phyloP scores from a whole-genome alignment of 2,113 vertebrate species.

The Marmota flaviventris region DNA sequence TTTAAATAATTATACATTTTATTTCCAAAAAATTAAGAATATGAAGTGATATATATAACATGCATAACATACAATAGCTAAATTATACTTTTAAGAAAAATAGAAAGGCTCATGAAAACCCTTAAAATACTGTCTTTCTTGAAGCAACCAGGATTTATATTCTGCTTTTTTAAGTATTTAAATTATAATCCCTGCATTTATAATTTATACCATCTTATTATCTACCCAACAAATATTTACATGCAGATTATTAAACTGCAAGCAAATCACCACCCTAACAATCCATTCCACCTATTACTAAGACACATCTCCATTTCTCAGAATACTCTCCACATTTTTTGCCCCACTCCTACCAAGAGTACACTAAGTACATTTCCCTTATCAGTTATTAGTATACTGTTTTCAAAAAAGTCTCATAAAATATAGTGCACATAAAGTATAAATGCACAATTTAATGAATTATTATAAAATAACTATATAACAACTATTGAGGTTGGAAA shows the following conservation, averaged over 20 bases:
- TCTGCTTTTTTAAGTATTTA: background rate
- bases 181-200: background rate
- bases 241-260: background rate
- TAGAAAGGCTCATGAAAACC: background rate
- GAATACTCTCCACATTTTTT: background rate
- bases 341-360: background rate
- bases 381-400: background rate
- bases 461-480: background rate
- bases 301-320: background rate
- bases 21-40: slow-evolving; percentile 17
- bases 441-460: background rate
- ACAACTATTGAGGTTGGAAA: background rate
- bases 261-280: background rate
- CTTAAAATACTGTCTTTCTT: background rate
- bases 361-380: background rate
- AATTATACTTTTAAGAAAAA: background rate
- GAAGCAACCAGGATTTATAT: background rate
- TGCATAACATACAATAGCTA: background rate
- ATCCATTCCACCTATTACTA: background rate
- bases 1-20: background rate
- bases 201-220: background rate
- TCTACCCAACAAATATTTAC: background rate
- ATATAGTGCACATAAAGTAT: background rate
- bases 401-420: background rate
- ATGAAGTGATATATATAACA: background rate